Base-by-base conservation (phyloP, 2,113 vertebrate genomes). In the Megatriorchis doriae region DNA sequence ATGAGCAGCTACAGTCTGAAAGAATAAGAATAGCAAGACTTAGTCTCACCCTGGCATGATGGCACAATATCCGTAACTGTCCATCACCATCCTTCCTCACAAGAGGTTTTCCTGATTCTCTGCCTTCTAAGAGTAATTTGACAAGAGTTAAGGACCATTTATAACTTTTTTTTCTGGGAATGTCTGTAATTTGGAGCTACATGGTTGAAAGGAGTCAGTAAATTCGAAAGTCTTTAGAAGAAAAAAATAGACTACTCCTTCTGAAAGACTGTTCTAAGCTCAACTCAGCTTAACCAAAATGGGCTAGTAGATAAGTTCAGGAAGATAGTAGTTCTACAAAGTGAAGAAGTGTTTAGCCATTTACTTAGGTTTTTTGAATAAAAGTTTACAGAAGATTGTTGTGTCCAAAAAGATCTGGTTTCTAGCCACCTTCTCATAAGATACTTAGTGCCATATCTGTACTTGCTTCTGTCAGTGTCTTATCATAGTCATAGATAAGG, bases 381-480 rank as follows among this genome's bases (percentile, higher is more conserved):
- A 80, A 91, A 72, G 66, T 80, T 97, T 81, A 65, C 58, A 47
- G 90, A 90, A 81, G 90, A 74, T 29, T 73, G 43, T 83, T 86
- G 40, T 80, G 29, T 95, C 95, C 97, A 86, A 90, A 97, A 95
- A 80, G 72, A 94, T 10, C 89, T 86, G 70, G 94, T 95, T 81
- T 79, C n/a, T 73, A 96, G 89, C 84, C 90, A 88, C 50, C 48
- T 85, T 86, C 55, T 93, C 86, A 23, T 86, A 61, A 94, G 71
- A 32, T 70, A 81, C 45, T 50, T 72, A 94, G 88, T 91, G 73
- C 86, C 90, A 80, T 96, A 91, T 91, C 40, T 94, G 63, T 91
- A 95, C 96, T 97, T 92, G 86, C 89, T 97, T 97, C 96, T 97
- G 90, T 98, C 94, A 70, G 90, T 81, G 61, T 97, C 93, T 96